Conservation (phyloP, 2,113 vertebrate species). For the Ivindomyrus marchei region DNA sequence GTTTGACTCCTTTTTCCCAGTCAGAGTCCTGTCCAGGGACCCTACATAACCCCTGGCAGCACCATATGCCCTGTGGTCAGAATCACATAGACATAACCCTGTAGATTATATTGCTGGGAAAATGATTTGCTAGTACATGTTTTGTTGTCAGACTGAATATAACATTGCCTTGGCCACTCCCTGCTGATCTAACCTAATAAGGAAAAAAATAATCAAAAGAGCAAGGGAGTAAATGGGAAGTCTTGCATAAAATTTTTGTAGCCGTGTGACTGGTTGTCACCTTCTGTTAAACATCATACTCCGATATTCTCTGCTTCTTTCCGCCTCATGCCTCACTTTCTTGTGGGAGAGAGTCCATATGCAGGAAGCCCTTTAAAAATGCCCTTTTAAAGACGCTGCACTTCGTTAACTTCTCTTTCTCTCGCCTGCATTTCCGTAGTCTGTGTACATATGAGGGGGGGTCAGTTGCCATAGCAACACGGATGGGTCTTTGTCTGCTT, state of each 20-base stretch:
- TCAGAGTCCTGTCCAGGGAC: neutral
- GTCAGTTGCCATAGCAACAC: conserved; percentile 45
- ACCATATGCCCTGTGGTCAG: neutral
- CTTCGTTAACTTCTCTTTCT: conserved; percentile 34
- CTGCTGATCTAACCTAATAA: conserved; percentile 20
- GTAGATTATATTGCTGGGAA: neutral
- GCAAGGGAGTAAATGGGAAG: conserved; percentile 35
- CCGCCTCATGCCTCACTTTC: neutral
- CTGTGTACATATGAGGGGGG: conserved; percentile 5
- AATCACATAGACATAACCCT: neutral
- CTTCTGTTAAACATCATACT: neutral
- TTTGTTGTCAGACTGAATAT: neutral
- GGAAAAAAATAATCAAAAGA: conserved; percentile 42
- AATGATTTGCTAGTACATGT: neutral
- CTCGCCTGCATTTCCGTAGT: conserved; percentile 41
- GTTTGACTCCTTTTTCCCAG: neutral
- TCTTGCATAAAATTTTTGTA: conserved; percentile 37
- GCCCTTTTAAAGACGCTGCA: conserved; percentile 47
- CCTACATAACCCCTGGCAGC: neutral
- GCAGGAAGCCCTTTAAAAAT: conserved; percentile 43
- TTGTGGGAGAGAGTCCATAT: conserved; percentile 53
- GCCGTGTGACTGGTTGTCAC: conserved; percentile 48
- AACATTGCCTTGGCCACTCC: neutral
- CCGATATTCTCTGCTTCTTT: conserved; percentile 13
- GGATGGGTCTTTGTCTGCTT: conserved; percentile 40